A percentile compares a stretch with the other conserved stretches of the same genome.
Conservation (phyloP, 2,888 invertebrate genomes). For the Morpho achilles region DNA sequence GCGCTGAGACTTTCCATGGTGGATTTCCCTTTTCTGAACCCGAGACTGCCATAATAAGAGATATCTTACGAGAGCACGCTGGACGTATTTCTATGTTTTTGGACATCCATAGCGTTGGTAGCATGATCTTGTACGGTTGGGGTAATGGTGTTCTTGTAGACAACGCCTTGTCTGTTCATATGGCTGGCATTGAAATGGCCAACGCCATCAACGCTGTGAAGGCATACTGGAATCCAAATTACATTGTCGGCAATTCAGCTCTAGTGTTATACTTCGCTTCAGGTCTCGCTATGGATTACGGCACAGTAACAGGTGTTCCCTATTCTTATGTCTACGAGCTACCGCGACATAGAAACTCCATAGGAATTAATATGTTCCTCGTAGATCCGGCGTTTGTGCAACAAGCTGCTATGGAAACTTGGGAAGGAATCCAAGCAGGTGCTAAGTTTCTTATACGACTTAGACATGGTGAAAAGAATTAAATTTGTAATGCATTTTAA, state of each 20-base stretch:
- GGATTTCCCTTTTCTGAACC: conserved; percentile 81
- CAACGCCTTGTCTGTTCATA: conserved; percentile 62
- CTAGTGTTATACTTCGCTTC: conserved; percentile 75
- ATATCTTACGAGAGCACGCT: conserved; percentile 72
- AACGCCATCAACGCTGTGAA: conserved; percentile 50
- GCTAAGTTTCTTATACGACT: conserved; percentile 41
- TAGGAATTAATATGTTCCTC: conserved; percentile 24
- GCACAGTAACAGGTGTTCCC: conserved; percentile 74
- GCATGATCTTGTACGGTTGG: conserved; percentile 82
- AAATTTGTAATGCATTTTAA: too few species aligned
- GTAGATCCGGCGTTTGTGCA: conserved; percentile 75
- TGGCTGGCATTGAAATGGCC: conserved; percentile 56
- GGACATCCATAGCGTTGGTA: conserved; percentile 67
- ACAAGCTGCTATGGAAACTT: conserved; percentile 80
- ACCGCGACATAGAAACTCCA: conserved; percentile 69
- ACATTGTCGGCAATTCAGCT: conserved; percentile 74
- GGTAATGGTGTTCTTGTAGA: conserved; percentile 62
- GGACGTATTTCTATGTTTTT: conserved; percentile 77
- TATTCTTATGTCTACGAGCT: conserved; percentile 82
- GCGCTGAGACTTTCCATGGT: conserved; percentile 82
- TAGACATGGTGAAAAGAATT: too few species aligned
- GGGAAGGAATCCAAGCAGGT: conserved; percentile 76
- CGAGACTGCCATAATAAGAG: conserved; percentile 79
- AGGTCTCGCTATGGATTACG: conserved; percentile 84
- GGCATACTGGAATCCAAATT: conserved; percentile 53